Evolutionary conservation across 1,140 invertebrate species (phyloP).

Genomic region (Epicauta chinensis): DNA sequence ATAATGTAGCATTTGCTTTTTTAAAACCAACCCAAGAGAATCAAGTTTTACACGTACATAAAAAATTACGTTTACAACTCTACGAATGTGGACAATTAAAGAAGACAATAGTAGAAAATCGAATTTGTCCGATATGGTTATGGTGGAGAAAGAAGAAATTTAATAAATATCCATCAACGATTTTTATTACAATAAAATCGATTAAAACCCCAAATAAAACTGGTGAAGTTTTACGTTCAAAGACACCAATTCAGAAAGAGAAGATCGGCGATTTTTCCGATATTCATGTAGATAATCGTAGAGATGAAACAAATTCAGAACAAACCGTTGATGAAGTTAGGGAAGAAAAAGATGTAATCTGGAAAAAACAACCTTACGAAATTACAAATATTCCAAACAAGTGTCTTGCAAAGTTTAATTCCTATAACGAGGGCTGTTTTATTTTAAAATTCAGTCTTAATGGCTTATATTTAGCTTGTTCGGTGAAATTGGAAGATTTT

Average conservation of each 20-base stretch:
- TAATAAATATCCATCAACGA: conserved; percentile 35
- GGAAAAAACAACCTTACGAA: conserved; percentile 4
- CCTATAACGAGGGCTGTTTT: conserved; percentile 29
- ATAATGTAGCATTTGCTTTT: conserved; percentile 37
- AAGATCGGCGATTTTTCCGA: neutral
- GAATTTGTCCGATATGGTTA: conserved; percentile 25
- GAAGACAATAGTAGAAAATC: conserved; percentile 12
- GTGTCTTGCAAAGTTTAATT: conserved; percentile 25
- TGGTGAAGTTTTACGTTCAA: conserved; percentile 26
- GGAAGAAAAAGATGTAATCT: neutral
- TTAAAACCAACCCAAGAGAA: conserved; percentile 30
- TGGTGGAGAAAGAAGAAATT: conserved; percentile 33
- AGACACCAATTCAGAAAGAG: conserved; percentile 24
- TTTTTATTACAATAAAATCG: conserved; percentile 31
- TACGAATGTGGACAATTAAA: conserved; percentile 22
- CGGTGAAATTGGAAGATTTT: conserved; percentile 22
- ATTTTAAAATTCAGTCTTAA: conserved; percentile 35
- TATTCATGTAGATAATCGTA: conserved; percentile 2
- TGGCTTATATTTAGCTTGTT: conserved; percentile 35
- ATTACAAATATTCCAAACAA: conserved; percentile 32
- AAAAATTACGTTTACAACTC: conserved; percentile 35
- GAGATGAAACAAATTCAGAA: neutral
- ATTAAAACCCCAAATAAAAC: conserved; percentile 20
- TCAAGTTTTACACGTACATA: conserved; percentile 25
- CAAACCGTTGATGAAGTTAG: neutral